Evolutionary conservation across 2,797 vertebrate species (phyloP).

Genomic region (Coranthus polyacanthus): DNA sequence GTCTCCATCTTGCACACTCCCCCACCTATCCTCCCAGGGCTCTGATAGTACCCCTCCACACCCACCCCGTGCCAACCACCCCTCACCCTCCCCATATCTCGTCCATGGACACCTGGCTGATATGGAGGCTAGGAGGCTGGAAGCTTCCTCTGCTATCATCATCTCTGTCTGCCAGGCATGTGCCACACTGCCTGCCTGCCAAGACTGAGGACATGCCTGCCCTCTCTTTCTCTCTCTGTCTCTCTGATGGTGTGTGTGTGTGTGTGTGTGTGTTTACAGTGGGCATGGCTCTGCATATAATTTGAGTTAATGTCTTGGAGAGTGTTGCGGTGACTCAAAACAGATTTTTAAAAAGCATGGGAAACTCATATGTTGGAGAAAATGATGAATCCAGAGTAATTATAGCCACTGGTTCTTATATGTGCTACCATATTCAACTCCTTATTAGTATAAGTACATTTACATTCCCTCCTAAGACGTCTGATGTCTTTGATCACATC

Average conservation of each 20-base stretch:
- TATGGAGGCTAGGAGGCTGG: constrained; percentile 62
- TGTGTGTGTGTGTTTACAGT: constrained; percentile 39
- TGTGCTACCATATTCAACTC: neutral
- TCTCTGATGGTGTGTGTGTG: constrained; percentile 15
- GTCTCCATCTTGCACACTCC: constrained; percentile 45
- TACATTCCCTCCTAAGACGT: constrained; percentile 29
- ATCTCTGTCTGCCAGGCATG: constrained; percentile 75
- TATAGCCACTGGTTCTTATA: constrained; percentile 21
- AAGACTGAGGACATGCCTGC: constrained; percentile 54
- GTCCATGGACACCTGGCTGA: constrained; percentile 74
- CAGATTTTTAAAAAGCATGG: constrained; percentile 19
- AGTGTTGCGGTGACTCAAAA: constrained; percentile 45
- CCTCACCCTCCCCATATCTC: constrained; percentile 60
- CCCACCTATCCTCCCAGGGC: constrained; percentile 34
- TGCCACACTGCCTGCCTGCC: constrained; percentile 69
- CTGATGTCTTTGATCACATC: constrained; percentile 51
- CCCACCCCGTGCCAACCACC: constrained; percentile 17
- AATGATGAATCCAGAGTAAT: constrained; percentile 41
- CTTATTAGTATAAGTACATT: constrained; percentile 1
- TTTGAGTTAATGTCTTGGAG: constrained; percentile 56
- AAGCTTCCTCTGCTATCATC: constrained; percentile 72
- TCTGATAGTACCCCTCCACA: constrained; percentile 42
- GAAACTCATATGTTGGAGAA: constrained; percentile 42
- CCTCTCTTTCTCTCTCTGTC: constrained; percentile 16
- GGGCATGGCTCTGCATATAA: constrained; percentile 57